These are phyloP conservation scores for Sylvia atricapilla DNA, from an alignment of 2,113 vertebrate species.

Conservation along the genomic window DNA sequence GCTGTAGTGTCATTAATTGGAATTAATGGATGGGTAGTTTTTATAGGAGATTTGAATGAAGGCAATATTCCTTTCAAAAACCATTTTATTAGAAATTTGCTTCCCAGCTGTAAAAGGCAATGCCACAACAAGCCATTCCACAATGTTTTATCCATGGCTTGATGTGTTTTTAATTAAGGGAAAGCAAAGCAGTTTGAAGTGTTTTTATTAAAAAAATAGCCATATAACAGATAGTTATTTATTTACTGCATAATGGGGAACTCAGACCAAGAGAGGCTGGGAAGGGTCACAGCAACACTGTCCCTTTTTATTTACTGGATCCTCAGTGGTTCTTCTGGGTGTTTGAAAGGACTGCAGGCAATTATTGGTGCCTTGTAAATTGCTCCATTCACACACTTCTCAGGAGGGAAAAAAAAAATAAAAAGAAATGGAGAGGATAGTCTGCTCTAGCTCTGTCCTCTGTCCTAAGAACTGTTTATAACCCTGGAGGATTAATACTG, in stretches of 20 bases:
- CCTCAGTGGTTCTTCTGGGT: neutral
- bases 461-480: neutral
- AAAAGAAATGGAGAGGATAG: neutral
- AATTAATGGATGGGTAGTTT: slow-evolving; percentile 78
- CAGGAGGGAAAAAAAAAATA: neutral
- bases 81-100: slow-evolving; percentile 73
- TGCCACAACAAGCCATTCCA: slow-evolving; percentile 41
- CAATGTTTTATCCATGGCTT: slow-evolving; percentile 53
- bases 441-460: neutral
- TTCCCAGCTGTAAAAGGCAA: slow-evolving; percentile 63
- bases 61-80: slow-evolving; percentile 74
- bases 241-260: slow-evolving; percentile 31
- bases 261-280: neutral
- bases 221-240: slow-evolving; percentile 39
- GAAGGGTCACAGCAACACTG: neutral
- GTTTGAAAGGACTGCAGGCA: neutral
- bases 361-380: neutral
- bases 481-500: neutral
- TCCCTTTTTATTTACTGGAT: neutral
- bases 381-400: neutral
- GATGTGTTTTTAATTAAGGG: slow-evolving; percentile 73
- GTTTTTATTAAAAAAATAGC: slow-evolving; percentile 22
- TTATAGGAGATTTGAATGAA: slow-evolving; percentile 76
- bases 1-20: slow-evolving; percentile 76
- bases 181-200: slow-evolving; percentile 49